Evolutionary conservation across 2,113 vertebrate species (phyloP), one percentile per base, ranked within the genome.

Genomic region (Morone saxatilis): DNA sequence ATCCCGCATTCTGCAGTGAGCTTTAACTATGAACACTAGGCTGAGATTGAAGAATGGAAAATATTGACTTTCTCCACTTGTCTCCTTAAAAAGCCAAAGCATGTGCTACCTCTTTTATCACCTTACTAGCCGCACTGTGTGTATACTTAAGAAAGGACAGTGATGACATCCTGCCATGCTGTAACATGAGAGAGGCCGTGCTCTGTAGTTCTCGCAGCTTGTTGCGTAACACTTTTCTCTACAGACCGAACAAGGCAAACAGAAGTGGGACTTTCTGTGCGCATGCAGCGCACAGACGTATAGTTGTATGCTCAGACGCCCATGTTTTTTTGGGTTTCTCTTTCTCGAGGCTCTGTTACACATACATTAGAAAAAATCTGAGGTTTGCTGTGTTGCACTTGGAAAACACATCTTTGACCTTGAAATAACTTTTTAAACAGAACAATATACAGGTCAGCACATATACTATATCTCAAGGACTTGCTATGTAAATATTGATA

Each of bases 191-290:
- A 84, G 66, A 38, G 40, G 22, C 38, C 25, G 22, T 57, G 51
- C 2, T 19, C 78, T 62, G 57, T 38, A 76, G 69, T 40, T 63
- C 61, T 62, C 45, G 61, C 63, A 76, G 56, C 10, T 62, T 66
- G 76, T 93, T 92, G 50, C 59, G 0, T 78, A 91, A 93, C 77
- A 72, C n/a, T 70, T 82, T 76, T 69, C 72, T 86, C 53, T 84
- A 19, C 31, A 25, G 72, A 69, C 5, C 13, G 65, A 40, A 43
- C 66, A 36, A 43, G 50, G 38, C 62, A 72, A 80, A 88, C 40
- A 67, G 67, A 57, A 81, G 56, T 17, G 5, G 25, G 76, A 41
- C 9, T 41, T 80, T 88, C 78, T 89, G 62, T 75, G 45, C 19
- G 50, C 22, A 50, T 61, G 31, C 22, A 48, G 43, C 57, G 31